Conservation (phyloP, 1,140 invertebrate species). For the Ceratina calcarata region DNA sequence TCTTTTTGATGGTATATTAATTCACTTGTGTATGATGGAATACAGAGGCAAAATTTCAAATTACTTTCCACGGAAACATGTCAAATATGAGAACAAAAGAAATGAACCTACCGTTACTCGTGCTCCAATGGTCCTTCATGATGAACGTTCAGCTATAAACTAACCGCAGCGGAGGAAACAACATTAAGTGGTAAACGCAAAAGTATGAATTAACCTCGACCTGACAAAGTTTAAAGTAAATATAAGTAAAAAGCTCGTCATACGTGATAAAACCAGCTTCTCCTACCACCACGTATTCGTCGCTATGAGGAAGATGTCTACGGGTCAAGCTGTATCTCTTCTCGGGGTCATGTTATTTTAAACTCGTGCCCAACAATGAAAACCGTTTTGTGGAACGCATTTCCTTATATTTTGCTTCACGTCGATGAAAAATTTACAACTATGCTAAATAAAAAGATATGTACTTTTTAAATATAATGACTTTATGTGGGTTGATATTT, state of each 20-base stretch:
- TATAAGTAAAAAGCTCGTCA: conserved; percentile 38
- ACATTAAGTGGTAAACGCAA: conserved; percentile 33
- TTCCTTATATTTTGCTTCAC: not conserved
- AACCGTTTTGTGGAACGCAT: not conserved
- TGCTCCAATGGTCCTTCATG: conserved; percentile 52
- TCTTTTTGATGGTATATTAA: not conserved
- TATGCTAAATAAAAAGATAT: too few relatives aligned
- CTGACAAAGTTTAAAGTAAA: conserved; percentile 42
- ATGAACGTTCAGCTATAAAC: conserved; percentile 44
- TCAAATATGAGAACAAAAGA: not conserved
- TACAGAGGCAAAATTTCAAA: too few relatives aligned
- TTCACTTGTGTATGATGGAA: not conserved
- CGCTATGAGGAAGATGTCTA: conserved; percentile 23
- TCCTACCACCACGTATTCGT: not conserved
- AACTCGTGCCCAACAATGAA: not conserved
- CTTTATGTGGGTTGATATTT: too few relatives aligned
- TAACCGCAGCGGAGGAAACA: conserved; percentile 18
- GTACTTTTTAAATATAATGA: too few relatives aligned
- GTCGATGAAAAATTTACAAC: too few relatives aligned
- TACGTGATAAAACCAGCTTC: conserved; percentile 30
- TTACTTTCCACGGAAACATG: too few relatives aligned
- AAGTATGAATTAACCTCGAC: conserved; percentile 47
- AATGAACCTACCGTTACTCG: conserved; percentile 39
- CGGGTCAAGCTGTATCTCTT: conserved; percentile 38
- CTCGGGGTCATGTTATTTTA: conserved; percentile 34